A percentile compares a stretch with the other conserved stretches of the same genome.
These are phyloP conservation scores for Matsumurasca onukii DNA, from an alignment of 1,140 invertebrate genomes.

Conservation along the genomic window DNA sequence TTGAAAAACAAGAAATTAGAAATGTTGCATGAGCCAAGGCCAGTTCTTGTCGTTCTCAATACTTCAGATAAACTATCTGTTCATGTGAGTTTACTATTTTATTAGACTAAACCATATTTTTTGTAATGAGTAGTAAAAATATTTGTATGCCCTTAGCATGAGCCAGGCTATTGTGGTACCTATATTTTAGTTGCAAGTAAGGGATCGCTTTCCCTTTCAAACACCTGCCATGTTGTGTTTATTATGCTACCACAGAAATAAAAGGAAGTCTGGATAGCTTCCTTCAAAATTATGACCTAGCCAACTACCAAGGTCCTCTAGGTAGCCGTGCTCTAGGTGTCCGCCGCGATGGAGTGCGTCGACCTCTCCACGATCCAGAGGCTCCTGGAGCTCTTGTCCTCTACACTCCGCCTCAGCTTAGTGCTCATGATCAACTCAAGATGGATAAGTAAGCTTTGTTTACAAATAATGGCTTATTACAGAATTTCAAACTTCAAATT, in stretches of 20 bases:
- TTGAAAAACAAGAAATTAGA: slow-evolving; percentile 23
- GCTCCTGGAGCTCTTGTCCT: slow-evolving; percentile 92
- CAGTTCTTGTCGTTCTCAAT: slow-evolving; percentile 41
- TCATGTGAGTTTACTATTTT: slow-evolving; percentile 50
- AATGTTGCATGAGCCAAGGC: slow-evolving; percentile 44
- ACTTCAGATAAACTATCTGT: slow-evolving; percentile 45
- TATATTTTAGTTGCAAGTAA: too few species aligned
- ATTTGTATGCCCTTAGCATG: too few species aligned
- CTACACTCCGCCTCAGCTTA: slow-evolving; percentile 79
- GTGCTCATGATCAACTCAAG: slow-evolving; percentile 84
- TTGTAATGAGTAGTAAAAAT: too few species aligned
- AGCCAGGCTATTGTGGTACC: too few species aligned
- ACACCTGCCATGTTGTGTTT: too few species aligned
- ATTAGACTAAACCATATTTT: too few species aligned
- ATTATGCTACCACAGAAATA: too few species aligned
- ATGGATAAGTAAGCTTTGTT: slow-evolving; percentile 61
- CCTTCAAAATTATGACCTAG: slow-evolving; percentile 94
- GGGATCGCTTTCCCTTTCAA: too few species aligned
- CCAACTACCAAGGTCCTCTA: slow-evolving; percentile 74
- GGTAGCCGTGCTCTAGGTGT: slow-evolving; percentile 75
- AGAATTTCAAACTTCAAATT: too few species aligned
- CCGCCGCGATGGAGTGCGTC: slow-evolving; percentile 63
- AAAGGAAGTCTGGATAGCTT: too few species aligned
- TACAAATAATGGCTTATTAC: too few species aligned
- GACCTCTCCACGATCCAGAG: slow-evolving; percentile 89